These are phyloP conservation scores for Acrocyrtus sp. DNA, from an alignment of 2,888 invertebrate species.

Conservation along the genomic window DNA sequence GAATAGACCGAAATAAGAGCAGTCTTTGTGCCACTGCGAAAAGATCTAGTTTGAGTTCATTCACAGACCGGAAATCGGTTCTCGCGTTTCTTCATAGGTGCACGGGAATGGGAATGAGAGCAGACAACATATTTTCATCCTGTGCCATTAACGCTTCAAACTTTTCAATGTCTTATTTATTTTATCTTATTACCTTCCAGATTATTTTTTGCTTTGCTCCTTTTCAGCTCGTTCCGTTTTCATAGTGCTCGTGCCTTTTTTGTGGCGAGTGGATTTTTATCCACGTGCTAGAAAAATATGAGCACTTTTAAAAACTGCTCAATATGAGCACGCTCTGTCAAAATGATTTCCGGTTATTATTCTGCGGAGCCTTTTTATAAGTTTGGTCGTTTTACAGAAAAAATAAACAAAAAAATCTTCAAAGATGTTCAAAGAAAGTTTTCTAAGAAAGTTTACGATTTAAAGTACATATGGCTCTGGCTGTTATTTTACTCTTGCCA, in stretches of 20 bases:
- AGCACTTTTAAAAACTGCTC: background rate
- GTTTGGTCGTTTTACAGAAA: slow-evolving; percentile 15
- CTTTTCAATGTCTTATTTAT: no score
- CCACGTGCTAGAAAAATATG: slow-evolving; percentile 5
- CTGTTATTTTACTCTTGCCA: no score
- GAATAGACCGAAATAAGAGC: no score
- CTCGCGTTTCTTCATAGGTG: background rate
- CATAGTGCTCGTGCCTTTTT: background rate
- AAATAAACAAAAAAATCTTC: slow-evolving; percentile 22
- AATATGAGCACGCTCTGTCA: background rate
- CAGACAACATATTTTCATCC: no score
- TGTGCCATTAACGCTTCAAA: no score
- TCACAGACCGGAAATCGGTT: background rate
- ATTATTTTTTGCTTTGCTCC: background rate
- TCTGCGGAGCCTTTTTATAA: slow-evolving; percentile 24
- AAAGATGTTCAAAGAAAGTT: no score
- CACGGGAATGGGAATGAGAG: background rate
- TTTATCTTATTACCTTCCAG: background rate
- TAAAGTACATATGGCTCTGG: no score
- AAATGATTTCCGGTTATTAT: slow-evolving; percentile 23
- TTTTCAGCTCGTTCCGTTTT: no score
- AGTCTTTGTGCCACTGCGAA: no score
- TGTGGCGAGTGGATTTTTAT: background rate
- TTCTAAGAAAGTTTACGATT: no score
- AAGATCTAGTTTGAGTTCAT: background rate